Evolutionary conservation across 1,140 invertebrate genomes (phyloP).

Genomic region (Bilobella aurantiaca): DNA sequence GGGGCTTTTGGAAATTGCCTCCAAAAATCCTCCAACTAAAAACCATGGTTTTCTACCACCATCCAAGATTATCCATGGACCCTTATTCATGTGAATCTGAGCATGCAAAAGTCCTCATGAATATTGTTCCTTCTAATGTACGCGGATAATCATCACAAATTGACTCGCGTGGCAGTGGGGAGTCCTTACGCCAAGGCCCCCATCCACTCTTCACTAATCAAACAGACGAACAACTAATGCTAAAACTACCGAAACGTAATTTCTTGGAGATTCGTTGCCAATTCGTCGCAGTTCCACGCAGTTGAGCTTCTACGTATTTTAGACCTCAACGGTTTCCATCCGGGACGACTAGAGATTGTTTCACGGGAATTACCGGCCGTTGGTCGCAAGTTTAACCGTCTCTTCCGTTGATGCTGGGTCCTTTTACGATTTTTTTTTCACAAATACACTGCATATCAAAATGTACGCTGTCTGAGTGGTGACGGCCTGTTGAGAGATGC

Average conservation of each 20-base stretch:
- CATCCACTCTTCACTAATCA: background rate
- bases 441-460: too few species aligned
- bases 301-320: background rate
- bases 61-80: background rate
- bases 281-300: background rate
- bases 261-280: background rate
- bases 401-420: too few species aligned
- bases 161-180: constrained; percentile 27
- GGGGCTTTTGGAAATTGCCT: background rate
- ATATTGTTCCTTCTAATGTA: constrained; percentile 25
- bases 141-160: constrained; percentile 25
- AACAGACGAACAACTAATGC: background rate
- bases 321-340: too few species aligned
- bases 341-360: too few species aligned
- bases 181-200: background rate
- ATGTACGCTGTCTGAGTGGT: too few species aligned
- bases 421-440: too few species aligned
- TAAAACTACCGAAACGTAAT: background rate
- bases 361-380: too few species aligned
- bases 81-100: background rate
- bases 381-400: too few species aligned
- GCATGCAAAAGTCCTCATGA: constrained; percentile 3
- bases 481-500: constrained; percentile 5
- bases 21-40: too few species aligned
- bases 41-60: background rate